Evolutionary conservation across 2,113 vertebrate genomes (phyloP).

Genomic region (Halichoeres trimaculatus): DNA sequence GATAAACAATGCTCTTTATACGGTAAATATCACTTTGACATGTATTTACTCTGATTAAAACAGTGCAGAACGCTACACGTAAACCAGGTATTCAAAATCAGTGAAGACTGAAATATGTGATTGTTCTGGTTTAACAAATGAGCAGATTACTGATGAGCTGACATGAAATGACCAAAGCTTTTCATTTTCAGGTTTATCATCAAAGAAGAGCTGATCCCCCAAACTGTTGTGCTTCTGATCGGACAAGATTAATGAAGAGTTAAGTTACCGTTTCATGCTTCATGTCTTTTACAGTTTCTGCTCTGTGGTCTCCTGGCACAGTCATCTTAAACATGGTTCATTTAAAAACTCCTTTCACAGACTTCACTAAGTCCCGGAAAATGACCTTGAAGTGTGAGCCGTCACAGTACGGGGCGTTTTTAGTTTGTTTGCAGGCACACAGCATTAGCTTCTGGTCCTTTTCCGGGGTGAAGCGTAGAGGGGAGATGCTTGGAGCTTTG

Average conservation of each 20-base stretch:
- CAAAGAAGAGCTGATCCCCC: neutral
- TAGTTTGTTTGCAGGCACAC: conserved; percentile 89
- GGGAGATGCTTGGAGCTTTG: conserved; percentile 75
- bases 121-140: neutral
- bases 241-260: no score
- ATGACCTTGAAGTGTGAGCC: conserved; percentile 84
- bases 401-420: conserved; percentile 85
- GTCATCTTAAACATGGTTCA: conserved; percentile 2
- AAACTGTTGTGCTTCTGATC: neutral
- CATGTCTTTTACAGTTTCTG: no score
- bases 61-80: no score
- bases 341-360: conserved; percentile 66
- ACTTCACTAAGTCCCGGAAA: conserved; percentile 53
- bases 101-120: neutral
- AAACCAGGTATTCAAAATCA: no score
- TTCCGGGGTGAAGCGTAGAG: conserved; percentile 83
- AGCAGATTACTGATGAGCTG: neutral
- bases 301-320: neutral
- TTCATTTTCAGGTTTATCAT: neutral
- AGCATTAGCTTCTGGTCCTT: conserved; percentile 75
- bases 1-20: neutral
- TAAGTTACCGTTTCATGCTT: no score
- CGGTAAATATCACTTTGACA: neutral
- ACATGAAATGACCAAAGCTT: neutral
- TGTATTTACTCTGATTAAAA: neutral